Evolutionary conservation across 2,113 vertebrate genomes (phyloP).

Genomic region (Lagopus muta): DNA sequence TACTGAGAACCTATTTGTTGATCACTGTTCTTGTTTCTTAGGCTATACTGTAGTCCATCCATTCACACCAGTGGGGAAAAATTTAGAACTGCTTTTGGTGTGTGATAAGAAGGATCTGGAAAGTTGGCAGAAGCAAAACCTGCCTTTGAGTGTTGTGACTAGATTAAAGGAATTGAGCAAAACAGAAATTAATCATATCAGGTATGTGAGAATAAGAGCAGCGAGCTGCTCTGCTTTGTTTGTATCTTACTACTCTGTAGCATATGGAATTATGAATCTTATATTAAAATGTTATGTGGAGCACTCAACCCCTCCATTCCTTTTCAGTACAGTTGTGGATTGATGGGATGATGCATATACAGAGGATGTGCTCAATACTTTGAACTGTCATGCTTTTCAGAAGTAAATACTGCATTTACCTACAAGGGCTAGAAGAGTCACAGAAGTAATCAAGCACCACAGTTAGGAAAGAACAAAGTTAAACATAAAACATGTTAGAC

Average conservation of each 20-base stretch:
- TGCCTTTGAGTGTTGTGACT: constrained; percentile 75
- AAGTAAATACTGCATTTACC: background rate
- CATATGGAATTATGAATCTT: background rate
- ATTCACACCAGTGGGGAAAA: constrained; percentile 83
- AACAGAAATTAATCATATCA: constrained; percentile 83
- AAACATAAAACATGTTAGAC: background rate
- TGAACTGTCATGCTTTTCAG: background rate
- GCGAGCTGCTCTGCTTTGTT: background rate
- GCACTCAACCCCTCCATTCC: background rate
- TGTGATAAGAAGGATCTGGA: constrained; percentile 68
- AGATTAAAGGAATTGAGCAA: constrained; percentile 38
- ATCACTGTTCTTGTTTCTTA: constrained; percentile 57
- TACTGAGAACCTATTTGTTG: background rate
- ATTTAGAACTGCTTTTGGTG: constrained; percentile 82
- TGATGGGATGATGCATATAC: background rate
- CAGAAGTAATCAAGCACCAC: background rate
- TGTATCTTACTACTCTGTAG: background rate
- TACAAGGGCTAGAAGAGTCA: background rate
- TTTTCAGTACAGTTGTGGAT: background rate
- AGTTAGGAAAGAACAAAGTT: background rate
- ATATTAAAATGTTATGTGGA: background rate
- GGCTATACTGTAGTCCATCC: constrained; percentile 85
- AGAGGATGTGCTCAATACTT: background rate
- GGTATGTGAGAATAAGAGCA: constrained; percentile 66
- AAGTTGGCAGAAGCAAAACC: constrained; percentile 81